Evolutionary conservation across 1,140 invertebrate species (phyloP), one percentile per base, ranked within the genome.

Genomic region (Elymnias hypermnestra): DNA sequence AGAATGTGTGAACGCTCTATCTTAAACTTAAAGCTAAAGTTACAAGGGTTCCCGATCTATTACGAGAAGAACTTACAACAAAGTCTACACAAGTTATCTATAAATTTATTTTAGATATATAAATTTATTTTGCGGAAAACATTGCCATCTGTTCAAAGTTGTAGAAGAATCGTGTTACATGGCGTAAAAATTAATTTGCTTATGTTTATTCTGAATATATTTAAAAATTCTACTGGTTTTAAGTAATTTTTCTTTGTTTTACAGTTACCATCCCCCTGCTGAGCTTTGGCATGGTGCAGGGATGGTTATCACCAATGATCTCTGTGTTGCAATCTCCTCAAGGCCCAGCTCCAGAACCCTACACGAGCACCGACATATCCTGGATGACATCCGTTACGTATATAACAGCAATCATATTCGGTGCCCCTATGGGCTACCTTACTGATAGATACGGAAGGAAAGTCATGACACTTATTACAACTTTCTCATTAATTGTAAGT

Each of bases 231-330:
- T n/a, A n/a, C n/a, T n/a, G n/a, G n/a, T n/a, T n/a, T n/a, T n/a
- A n/a, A n/a, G n/a, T 5, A 5, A 37, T 44, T 45, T 29, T 13
- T 35, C 25, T 48, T 62, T 37, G 29, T 37, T 62, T 61, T n/a
- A 0, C 65, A 83, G 78, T 83, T 37, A 79, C 75, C 3, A 83
- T 83, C 6, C 78, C 78, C 1, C 51, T 83, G 1, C 60, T 83
- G 2, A 78, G 59, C 51, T 83, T 79, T 56, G 78, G 78, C 15
- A 83, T 83, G 78, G 63, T 81, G 1, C 75, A 79, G 47, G 78
- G 78, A 10, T 83, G 78, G 78, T 31, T 83, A 25, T 83, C 78
- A 0, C 78, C 78, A 4, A 83, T 83, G 79, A 64, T 81, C 21
- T 63, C 72, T 0, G 51, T 66, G 7, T 64, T 83, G 10, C 72